Conservation (phyloP, 2,113 vertebrate species). For the Syngnathus typhle region DNA sequence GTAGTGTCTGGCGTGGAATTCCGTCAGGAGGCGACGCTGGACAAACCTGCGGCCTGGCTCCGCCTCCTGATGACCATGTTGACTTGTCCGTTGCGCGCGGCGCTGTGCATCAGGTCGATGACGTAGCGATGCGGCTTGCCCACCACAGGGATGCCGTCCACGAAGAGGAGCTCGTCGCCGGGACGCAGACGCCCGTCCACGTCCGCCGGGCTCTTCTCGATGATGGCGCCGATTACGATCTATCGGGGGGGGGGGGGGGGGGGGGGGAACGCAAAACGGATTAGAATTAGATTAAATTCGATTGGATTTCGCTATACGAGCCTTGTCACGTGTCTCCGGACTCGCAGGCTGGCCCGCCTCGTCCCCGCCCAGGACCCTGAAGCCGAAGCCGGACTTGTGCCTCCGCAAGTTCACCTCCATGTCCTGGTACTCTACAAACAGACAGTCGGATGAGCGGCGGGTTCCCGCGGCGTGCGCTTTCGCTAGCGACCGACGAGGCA, state of each 20-base stretch:
- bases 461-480: neutral
- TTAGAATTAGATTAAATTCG: no score
- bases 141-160: constrained; percentile 89
- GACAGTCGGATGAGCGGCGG: neutral
- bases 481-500: neutral
- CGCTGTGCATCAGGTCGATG: constrained; percentile 95
- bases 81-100: constrained; percentile 91
- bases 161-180: constrained; percentile 90
- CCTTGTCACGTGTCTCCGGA: constrained; percentile 76
- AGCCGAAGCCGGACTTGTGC: constrained; percentile 97
- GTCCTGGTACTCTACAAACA: constrained; percentile 82
- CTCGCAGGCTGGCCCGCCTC: constrained; percentile 97
- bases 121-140: constrained; percentile 97
- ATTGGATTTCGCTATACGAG: constrained; percentile 66
- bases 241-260: constrained; percentile 40
- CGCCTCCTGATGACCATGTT: constrained; percentile 92
- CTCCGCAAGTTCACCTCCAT: constrained; percentile 91
- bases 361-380: constrained; percentile 95
- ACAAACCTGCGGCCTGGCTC: constrained; percentile 75
- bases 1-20: no score
- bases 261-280: neutral
- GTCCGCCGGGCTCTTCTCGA: constrained; percentile 95
- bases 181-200: constrained; percentile 90
- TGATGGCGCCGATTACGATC: constrained; percentile 96
- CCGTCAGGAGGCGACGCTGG: no score